These are phyloP conservation scores for Heliconius hortense DNA, from an alignment of 2,888 invertebrate species.

Conservation along the genomic window DNA sequence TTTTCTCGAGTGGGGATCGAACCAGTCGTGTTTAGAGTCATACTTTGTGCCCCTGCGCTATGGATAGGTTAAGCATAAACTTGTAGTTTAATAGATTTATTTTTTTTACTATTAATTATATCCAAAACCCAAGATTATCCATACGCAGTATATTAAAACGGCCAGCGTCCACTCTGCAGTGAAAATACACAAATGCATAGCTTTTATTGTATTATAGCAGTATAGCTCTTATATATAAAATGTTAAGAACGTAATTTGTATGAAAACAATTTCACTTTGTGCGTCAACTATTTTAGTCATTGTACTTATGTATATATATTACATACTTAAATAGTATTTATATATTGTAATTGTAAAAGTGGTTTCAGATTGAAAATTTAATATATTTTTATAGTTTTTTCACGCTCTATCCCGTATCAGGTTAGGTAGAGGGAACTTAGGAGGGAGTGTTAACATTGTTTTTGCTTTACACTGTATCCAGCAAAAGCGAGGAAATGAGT, in stretches of 20 bases:
- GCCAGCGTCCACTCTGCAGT: slow-evolving; percentile 44
- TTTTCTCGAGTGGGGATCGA: too few relatives aligned
- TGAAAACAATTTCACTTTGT: slow-evolving; percentile 4
- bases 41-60: too few relatives aligned
- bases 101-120: background rate
- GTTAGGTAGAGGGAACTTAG: background rate
- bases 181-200: slow-evolving; percentile 31
- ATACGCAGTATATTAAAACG: slow-evolving; percentile 41
- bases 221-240: background rate
- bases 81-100: background rate
- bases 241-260: slow-evolving; percentile 23
- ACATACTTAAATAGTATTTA: slow-evolving; percentile 4
- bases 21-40: too few relatives aligned
- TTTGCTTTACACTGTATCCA: too few relatives aligned
- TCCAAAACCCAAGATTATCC: slow-evolving; percentile 38
- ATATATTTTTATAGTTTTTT: background rate
- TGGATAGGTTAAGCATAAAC: too few relatives aligned
- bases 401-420: background rate
- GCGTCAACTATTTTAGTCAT: slow-evolving; percentile 19
- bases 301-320: slow-evolving; percentile 25
- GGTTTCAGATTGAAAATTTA: slow-evolving; percentile 18
- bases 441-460: background rate
- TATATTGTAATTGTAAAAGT: slow-evolving; percentile 18
- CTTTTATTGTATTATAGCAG: slow-evolving; percentile 21
- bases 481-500: too few relatives aligned